Evolutionary conservation across 92 coral and sea anemone species (phyloP).

Genomic region (Scolanthus callimorphus): DNA sequence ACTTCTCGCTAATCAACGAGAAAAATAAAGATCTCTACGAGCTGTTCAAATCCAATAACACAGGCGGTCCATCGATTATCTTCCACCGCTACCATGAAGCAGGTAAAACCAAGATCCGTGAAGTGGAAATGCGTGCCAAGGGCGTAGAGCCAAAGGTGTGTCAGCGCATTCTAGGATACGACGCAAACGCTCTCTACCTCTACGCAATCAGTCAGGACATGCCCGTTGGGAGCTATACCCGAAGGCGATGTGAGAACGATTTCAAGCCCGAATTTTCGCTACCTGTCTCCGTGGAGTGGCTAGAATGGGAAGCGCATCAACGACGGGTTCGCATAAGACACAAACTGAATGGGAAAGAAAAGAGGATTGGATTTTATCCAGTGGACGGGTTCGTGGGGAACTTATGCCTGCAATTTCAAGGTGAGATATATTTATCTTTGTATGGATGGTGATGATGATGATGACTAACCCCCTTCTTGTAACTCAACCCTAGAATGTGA

Average conservation of each 20-base stretch:
- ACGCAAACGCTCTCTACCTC: conserved; percentile 28
- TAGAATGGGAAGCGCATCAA: conserved; percentile 17
- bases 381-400: conserved; percentile 22
- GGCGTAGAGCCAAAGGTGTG: conserved; percentile 8
- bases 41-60: conserved; percentile 16
- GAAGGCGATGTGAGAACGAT: conserved; percentile 3
- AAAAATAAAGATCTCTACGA: conserved; percentile 30
- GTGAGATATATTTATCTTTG: no score
- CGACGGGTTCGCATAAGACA: conserved; percentile 2
- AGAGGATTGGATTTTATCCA: conserved; percentile 9
- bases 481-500: no score
- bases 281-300: conserved; percentile 4
- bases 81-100: conserved; percentile 33
- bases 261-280: conserved; percentile 7
- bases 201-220: conserved; percentile 19
- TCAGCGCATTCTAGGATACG: conserved; percentile 9
- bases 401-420: neutral
- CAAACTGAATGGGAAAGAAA: conserved; percentile 2
- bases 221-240: conserved; percentile 11
- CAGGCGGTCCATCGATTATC: conserved; percentile 21
- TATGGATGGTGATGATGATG: neutral
- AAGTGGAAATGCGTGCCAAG: conserved; percentile 10
- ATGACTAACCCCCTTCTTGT: neutral
- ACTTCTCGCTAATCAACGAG: conserved; percentile 3
- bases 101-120: conserved; percentile 18